Base-by-base conservation (phyloP, 1,140 invertebrate genomes). In the Neuroterus valhalla region DNA sequence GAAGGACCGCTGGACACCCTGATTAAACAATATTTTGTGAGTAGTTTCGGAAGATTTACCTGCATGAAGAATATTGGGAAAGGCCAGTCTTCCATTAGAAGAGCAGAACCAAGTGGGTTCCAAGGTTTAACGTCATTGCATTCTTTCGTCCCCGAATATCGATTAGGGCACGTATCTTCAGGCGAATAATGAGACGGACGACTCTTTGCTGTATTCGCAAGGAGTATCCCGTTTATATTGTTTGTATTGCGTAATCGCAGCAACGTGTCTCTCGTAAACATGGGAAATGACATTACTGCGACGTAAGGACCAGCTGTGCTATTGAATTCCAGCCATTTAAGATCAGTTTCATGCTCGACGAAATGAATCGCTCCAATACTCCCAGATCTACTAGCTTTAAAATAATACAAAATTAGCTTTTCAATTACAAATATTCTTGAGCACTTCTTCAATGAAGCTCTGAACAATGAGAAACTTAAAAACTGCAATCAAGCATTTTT, bases 281-380 rank as follows among this genome's bases (percentile, higher is more conserved):
- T 84, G 4, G 88, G 81, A 55, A 94, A 93, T 72, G 91, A 91
- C 67, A 96, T 86, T 50, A 96, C 88, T 17, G 93, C 93, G 23
- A 94, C 93, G 79, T 96, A 96, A 1, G 94, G 93, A 6, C 92
- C 92, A 26, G 93, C 94, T 21, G 92, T 93, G 2, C 93, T 93
- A 82, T 93, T 92, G 0, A 91, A 88, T 43, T 95, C 87, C 21
- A 98, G 84, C 93, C 95, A 97, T 23, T 93, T 87, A 6, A 96
- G 86, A 88, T 97, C 96, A 14, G 81, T 83, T 8, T 89, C 75
- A 44, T 88, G 86, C 43, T 92, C 85, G 19, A 98, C 89, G 77
- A 95, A 90, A 82, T 98, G 95, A 17, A 98, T 90, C 11, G 96
- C 94, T 42, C 97, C 97, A 21, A 96, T 94, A 78, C 96, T 96